Evolutionary conservation across 1,140 invertebrate species (phyloP), one percentile per base, ranked within the genome.

Genomic region (Drosophila novamexicana): DNA sequence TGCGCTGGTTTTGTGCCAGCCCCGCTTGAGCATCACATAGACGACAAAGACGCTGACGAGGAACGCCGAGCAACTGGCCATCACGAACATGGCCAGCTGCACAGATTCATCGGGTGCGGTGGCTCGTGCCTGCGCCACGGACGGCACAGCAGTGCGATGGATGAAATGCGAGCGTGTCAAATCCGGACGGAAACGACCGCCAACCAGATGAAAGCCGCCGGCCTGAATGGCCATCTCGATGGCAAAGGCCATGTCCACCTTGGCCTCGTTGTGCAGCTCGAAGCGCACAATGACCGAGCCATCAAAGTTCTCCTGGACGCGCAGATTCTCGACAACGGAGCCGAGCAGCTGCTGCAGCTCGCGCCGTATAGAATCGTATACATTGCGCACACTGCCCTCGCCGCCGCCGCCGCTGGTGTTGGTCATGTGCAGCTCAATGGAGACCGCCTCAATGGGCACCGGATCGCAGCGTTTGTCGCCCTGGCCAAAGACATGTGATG

Each of bases 401-500:
- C 65, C 62, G 2, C 58, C 67, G 10, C 77, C 74, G 16, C 72
- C 72, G 59, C 92, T 92, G 16, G 57, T 74, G 59, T 92, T 92
- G 16, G 57, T 76, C 77, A 92, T 78, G 22, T 92, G 86, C 36
- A 92, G 75, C 68, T 92, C 92, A 10, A 92, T 82, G 54, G 81
- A 59, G 6, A 92, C 91, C 1, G 91, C 70, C n/a, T 91, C 84
- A 42, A 92, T 88, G 53, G 91, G 75, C 8, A 91, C 91, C n/a
- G 58, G 70, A 0, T 44, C 58, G 63, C 92, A 92, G 4, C 76
- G 75, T 0, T 66, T 40, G 14, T 81, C 74, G 0, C 90, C 95
- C 88, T 93, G 95, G 61, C 94, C 92, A 92, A 97, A 95, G 37
- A 95, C 93, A 78, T 95, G 93, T 2, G 94, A 94, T 22, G 94